These are phyloP conservation scores for Laupala kohalensis DNA, from an alignment of 1,140 invertebrate genomes.

Conservation along the genomic window DNA sequence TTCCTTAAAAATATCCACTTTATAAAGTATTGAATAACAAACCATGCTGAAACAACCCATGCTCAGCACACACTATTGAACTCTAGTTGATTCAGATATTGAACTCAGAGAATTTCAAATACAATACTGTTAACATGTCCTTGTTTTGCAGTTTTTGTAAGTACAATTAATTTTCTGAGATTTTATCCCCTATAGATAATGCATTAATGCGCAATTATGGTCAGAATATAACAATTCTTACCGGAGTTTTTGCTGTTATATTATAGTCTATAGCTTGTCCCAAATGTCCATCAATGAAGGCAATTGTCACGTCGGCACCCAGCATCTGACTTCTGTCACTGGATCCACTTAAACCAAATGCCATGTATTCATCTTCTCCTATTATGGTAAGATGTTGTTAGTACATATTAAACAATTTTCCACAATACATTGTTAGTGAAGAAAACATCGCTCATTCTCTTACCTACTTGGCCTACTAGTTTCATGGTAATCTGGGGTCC, in stretches of 20 bases:
- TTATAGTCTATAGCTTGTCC: constrained; percentile 73
- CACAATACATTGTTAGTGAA: not conserved
- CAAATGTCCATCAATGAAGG: constrained; percentile 54
- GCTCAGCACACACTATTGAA: too few relatives aligned
- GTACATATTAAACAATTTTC: not conserved
- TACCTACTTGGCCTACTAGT: constrained; percentile 61
- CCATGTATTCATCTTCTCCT: constrained; percentile 67
- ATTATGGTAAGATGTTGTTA: constrained; percentile 23
- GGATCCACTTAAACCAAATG: constrained; percentile 73
- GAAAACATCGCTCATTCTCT: not conserved
- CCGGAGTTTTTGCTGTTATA: constrained; percentile 67
- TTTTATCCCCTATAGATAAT: too few relatives aligned
- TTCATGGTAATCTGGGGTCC: constrained; percentile 79
- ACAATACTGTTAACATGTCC: too few relatives aligned
- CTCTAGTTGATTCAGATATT: too few relatives aligned
- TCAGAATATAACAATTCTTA: constrained; percentile 35
- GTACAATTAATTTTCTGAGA: too few relatives aligned
- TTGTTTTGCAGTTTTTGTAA: too few relatives aligned
- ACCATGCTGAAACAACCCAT: too few relatives aligned
- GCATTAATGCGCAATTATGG: too few relatives aligned
- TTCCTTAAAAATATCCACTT: too few relatives aligned
- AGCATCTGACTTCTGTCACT: constrained; percentile 60
- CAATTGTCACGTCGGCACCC: constrained; percentile 69
- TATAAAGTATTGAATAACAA: too few relatives aligned
- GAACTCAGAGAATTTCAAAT: too few relatives aligned